These are phyloP conservation scores for Oryzias woworae DNA, from an alignment of 2,113 vertebrate genomes.

Conservation along the genomic window DNA sequence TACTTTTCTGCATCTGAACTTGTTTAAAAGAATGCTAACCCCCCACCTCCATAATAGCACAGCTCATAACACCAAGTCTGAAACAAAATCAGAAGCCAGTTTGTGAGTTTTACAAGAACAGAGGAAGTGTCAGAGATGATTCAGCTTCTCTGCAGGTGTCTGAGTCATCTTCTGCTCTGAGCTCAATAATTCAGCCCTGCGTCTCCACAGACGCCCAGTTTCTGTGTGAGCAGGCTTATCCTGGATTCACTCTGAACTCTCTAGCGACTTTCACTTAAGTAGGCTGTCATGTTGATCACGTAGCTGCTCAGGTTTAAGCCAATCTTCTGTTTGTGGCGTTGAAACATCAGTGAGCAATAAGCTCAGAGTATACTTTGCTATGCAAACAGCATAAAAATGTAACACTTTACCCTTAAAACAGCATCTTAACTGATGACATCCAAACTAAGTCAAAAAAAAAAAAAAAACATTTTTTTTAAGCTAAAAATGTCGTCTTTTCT, in stretches of 20 bases:
- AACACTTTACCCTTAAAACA: too few relatives aligned
- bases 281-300: conserved; percentile 15
- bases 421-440: too few relatives aligned
- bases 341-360: background rate
- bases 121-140: conserved; percentile 10
- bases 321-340: conserved; percentile 17
- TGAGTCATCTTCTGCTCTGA: conserved; percentile 22
- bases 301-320: conserved; percentile 15
- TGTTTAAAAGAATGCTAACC: too few relatives aligned
- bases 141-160: conserved; percentile 7
- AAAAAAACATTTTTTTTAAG: too few relatives aligned
- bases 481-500: too few relatives aligned
- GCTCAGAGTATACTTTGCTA: background rate
- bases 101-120: conserved; percentile 25
- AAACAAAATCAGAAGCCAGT: background rate
- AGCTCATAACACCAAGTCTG: background rate
- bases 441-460: too few relatives aligned
- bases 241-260: conserved; percentile 8
- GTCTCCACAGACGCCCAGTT: conserved; percentile 6
- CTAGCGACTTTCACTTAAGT: background rate
- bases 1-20: too few relatives aligned
- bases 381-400: background rate
- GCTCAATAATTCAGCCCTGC: conserved; percentile 22
- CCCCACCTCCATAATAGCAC: background rate
- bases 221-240: conserved; percentile 14